A percentile compares a stretch with the other conserved stretches of the same genome.
phyloP scores from a whole-genome alignment of 2,113 vertebrate genomes.

The Oophaga pumilio region DNA sequence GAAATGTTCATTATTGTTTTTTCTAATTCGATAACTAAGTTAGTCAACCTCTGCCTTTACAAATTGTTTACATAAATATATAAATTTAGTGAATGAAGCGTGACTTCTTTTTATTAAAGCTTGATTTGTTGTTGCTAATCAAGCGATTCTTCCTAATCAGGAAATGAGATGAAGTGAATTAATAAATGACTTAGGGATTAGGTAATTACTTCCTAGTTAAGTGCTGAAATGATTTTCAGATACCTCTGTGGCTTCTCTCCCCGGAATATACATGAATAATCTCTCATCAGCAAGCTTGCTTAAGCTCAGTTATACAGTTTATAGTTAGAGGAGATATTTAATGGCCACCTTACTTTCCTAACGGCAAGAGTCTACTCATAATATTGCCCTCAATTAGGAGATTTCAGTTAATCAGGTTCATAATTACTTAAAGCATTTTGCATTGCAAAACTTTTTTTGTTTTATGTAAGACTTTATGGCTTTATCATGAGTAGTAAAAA shows the following conservation, averaged over 20 bases:
- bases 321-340: neutral
- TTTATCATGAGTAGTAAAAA: neutral
- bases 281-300: slow-evolving; percentile 25
- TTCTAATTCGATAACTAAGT: neutral
- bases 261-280: slow-evolving; percentile 4
- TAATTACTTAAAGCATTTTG: neutral
- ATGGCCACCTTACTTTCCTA: neutral
- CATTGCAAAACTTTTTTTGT: neutral
- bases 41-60: neutral
- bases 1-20: neutral
- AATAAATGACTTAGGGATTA: slow-evolving; percentile 44
- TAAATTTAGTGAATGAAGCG: slow-evolving; percentile 26
- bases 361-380: neutral
- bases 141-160: slow-evolving; percentile 52
- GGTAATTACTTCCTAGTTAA: slow-evolving; percentile 52
- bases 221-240: slow-evolving; percentile 48
- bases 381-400: neutral
- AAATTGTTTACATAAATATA: slow-evolving; percentile 46
- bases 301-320: neutral
- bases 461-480: neutral
- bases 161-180: slow-evolving; percentile 51
- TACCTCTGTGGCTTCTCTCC: slow-evolving; percentile 5
- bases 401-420: neutral
- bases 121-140: slow-evolving; percentile 52
- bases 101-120: slow-evolving; percentile 31